Base-by-base conservation (phyloP, 2,113 vertebrate species). In the Archocentrus centrarchus region DNA sequence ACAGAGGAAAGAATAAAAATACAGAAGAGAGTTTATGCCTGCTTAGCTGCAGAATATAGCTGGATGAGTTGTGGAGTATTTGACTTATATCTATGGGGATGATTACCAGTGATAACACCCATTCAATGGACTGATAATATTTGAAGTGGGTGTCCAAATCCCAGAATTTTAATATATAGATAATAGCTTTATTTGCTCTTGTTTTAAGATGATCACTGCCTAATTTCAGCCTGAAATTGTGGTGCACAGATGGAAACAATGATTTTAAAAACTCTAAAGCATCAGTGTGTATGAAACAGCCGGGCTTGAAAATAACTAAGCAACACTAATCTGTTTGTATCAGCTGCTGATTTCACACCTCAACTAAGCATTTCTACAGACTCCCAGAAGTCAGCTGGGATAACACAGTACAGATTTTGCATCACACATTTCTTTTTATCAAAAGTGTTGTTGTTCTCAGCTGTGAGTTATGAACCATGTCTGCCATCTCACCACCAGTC, bases 361-460 rank as follows among this genome's bases (percentile, higher is more conserved):
- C 47, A 73, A 6, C 66, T 32, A 73, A 35, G 47, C 68, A 73
- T 82, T 80, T 78, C 50, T 35, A 37, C 85, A n/a, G 41, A 7
- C 37, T 27, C 27, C 41, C 3, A 61, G 63, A 75, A 55, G 68
- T 82, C 82, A 83, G 24, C 35, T 79, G 84, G 50, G 61, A 66
- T 37, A 61, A 50, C 58, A 47, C 73, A 76, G 70, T 20, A 41
- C 68, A 77, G 47, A 87, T 83, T 81, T 85, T 47, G 47, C 73
- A 81, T 66, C 27, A 22, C 70, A 75, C 76, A 81, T 66, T 58
- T 41, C 73, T 80, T 87, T 30, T 68, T 41, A 41, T 83, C 60
- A 15, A 79, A 88, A 32, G 80, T 86, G 85, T 87, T 83, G 77
- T 50, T 70, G 64, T 59, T 82, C 61, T 70, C 70, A 75, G 70